Evolutionary conservation across 2,888 invertebrate species (phyloP).

Genomic region (Tetragonisca angustula): DNA sequence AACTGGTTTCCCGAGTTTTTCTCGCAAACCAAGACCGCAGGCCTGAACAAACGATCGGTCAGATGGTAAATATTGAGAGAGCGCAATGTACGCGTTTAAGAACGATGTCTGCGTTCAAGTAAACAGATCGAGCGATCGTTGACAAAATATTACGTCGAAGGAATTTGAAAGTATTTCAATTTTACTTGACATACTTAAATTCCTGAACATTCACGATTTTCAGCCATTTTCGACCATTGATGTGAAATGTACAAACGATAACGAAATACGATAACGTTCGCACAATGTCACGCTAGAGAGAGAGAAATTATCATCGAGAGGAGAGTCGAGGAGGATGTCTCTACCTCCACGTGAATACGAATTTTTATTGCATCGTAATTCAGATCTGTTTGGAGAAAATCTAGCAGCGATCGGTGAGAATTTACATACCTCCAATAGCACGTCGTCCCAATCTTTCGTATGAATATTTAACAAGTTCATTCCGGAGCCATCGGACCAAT

Average conservation of each 20-base stretch:
- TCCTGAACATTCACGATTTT: too few species aligned
- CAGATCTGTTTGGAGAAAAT: not conserved
- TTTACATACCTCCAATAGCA: conserved; percentile 63
- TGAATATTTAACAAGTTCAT: conserved; percentile 97
- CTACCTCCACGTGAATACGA: not conserved
- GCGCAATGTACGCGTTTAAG: not conserved
- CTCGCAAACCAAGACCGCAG: conserved; percentile 90
- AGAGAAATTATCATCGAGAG: not conserved
- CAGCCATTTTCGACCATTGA: too few species aligned
- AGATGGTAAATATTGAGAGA: conserved; percentile 4
- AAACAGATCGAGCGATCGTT: too few species aligned
- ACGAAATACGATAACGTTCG: not conserved
- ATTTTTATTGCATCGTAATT: not conserved
- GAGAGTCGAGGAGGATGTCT: not conserved
- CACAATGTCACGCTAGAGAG: not conserved
- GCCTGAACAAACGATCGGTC: conserved; percentile 84
- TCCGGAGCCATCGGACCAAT: conserved; percentile 96
- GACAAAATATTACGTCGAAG: too few species aligned
- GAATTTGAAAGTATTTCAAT: too few species aligned
- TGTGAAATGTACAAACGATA: not conserved
- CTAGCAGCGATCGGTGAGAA: not conserved
- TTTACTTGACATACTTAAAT: too few species aligned
- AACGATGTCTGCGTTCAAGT: not conserved
- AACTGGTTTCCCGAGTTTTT: conserved; percentile 91
- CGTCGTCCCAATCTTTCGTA: conserved; percentile 90